Evolutionary conservation across 2,888 invertebrate genomes (phyloP).

Genomic region (Mimachlamys varia): DNA sequence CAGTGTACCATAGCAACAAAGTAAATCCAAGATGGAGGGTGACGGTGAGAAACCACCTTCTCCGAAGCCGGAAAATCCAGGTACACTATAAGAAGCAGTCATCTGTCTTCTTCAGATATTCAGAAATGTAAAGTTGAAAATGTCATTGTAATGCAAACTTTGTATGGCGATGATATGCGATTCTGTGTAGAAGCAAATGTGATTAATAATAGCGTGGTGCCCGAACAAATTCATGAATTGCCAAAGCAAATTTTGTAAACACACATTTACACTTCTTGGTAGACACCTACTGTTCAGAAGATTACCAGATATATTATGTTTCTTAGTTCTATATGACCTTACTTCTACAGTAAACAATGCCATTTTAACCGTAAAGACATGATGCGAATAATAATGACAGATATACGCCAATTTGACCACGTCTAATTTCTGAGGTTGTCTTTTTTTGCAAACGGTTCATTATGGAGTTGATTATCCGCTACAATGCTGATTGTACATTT

Average conservation of each 20-base stretch:
- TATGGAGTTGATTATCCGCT: no score
- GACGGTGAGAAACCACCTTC: slow-evolving; percentile 61
- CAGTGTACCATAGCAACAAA: slow-evolving; percentile 61
- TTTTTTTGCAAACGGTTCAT: no score
- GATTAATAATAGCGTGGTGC: background rate
- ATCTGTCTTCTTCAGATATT: background rate
- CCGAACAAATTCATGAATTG: background rate
- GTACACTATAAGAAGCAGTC: slow-evolving; percentile 38
- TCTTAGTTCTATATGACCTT: no score
- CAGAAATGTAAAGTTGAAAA: background rate
- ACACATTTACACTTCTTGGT: background rate
- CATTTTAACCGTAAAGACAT: no score
- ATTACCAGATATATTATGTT: no score
- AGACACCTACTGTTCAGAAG: no score
- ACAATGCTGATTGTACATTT: no score
- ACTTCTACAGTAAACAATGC: no score
- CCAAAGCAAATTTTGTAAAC: background rate
- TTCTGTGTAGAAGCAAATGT: background rate
- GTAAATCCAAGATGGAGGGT: slow-evolving; percentile 68
- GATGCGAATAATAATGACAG: no score
- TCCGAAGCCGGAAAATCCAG: slow-evolving; percentile 54
- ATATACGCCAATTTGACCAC: no score
- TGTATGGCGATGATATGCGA: background rate
- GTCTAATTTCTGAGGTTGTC: no score
- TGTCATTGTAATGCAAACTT: background rate